Evolutionary conservation across 2,113 vertebrate genomes (phyloP).

Genomic region (Ovibos moschatus): DNA sequence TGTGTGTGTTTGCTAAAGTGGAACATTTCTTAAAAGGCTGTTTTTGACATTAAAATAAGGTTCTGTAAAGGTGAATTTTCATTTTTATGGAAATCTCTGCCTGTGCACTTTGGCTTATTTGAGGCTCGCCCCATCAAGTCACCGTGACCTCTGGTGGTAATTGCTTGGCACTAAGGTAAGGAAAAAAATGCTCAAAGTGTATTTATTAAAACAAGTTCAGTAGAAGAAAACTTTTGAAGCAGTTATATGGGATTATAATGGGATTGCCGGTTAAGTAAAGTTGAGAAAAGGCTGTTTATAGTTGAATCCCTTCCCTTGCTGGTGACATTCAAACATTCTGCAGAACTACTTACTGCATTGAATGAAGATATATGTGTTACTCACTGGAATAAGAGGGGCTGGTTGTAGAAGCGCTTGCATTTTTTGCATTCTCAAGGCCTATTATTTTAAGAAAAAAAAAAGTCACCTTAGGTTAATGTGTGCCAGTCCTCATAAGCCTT

Average conservation of each 20-base stretch:
- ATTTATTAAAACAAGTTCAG: not conserved
- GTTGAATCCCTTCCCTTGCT: not conserved
- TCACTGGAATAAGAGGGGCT: slow-evolving; percentile 77
- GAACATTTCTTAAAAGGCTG: not conserved
- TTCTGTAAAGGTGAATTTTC: not conserved
- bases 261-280: not conserved
- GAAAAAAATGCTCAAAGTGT: not conserved
- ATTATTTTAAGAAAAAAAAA: slow-evolving; percentile 45
- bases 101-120: not conserved
- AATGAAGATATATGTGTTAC: slow-evolving; percentile 60
- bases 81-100: not conserved
- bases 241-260: slow-evolving; percentile 16
- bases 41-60: not conserved
- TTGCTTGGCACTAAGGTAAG: not conserved
- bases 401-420: not conserved
- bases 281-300: slow-evolving; percentile 9
- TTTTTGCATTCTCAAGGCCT: slow-evolving; percentile 20
- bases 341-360: not conserved
- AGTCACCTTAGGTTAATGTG: not conserved
- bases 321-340: not conserved
- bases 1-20: not conserved
- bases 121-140: not conserved
- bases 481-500: not conserved
- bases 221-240: slow-evolving; percentile 21
- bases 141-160: slow-evolving; percentile 27